Evolutionary conservation across 2,888 invertebrate species (phyloP).

Genomic region (Trichacis sp.): DNA sequence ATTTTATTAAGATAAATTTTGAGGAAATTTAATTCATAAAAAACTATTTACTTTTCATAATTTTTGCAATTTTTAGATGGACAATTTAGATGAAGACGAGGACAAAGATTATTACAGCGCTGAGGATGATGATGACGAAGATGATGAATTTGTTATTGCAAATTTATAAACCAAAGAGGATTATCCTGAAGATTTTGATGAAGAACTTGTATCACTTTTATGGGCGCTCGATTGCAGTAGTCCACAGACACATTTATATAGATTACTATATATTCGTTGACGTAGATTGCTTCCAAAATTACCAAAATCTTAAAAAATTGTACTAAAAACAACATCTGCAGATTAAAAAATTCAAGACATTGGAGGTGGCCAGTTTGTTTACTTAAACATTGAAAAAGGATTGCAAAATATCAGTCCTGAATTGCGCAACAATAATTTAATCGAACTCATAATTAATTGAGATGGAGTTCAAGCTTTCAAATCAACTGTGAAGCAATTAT

Average conservation of each 20-base stretch:
- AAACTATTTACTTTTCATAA: no score
- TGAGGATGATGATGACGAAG: conserved; percentile 13
- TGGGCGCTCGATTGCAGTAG: conserved; percentile 26
- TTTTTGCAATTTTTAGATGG: no score
- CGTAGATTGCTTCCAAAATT: conserved; percentile 15
- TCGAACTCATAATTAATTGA: conserved; percentile 25
- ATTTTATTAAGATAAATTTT: no score
- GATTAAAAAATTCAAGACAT: conserved; percentile 25
- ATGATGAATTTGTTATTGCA: conserved; percentile 9
- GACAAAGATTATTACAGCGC: conserved; percentile 17
- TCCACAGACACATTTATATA: conserved; percentile 12
- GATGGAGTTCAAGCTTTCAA: conserved; percentile 36
- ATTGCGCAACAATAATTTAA: conserved; percentile 12
- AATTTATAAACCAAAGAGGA: not conserved
- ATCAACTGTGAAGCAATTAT: conserved; percentile 29
- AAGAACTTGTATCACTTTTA: conserved; percentile 9
- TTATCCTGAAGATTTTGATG: conserved; percentile 11
- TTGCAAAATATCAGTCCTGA: conserved; percentile 13
- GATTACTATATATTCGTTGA: conserved; percentile 21
- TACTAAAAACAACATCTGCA: conserved; percentile 23
- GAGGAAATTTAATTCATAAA: no score
- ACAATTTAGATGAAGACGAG: conserved; percentile 7
- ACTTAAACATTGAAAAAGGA: conserved; percentile 25
- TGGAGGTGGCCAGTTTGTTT: conserved; percentile 23
- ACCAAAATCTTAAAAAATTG: conserved; percentile 25